Base-by-base conservation (phyloP, 2,888 invertebrate species). In the Drosophila siamana region DNA sequence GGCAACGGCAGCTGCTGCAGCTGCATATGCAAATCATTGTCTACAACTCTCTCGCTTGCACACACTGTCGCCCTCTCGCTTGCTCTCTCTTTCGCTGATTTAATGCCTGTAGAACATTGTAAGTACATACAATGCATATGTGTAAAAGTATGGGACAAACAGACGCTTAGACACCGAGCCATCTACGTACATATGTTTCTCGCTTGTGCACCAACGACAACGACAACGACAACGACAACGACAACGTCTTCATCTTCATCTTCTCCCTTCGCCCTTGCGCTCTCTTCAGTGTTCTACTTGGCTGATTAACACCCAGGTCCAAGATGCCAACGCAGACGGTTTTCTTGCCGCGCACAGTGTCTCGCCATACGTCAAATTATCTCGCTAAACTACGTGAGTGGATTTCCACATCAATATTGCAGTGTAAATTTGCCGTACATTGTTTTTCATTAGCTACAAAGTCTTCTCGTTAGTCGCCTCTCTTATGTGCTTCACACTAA, bases 1-100 rank as follows among this genome's bases (percentile, higher is more conserved):
- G 54, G 57, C 65, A 74, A 46, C 47, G 44, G 16, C 48, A 24
- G 47, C 44, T 24, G 40, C 52, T 48, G 73, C 69, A 36, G 65
- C 56, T 52, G 55, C 54, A 19, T 63, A 74, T 74, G 74, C 74
- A 74, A 74, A 74, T 74, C 55, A 59, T 70, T 70, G 62, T 67
- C 50, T 61, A 44, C 51, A 43, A 36, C 64, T 52, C 33, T 19
- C 38, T 43, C 19, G 15, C 44, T 33, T 9, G 22, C 19, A 9
- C 47, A n/a, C 24, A 6, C n/a, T n/a, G 8, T 52, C 15, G 15
- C 15, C 9, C 5, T 26, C 13, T 13, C 13, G 1, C 19, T 30
- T 16, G 5, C 4, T 48, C 33, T 9, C 33, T 40, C 36, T 44
- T 19, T 1, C 9, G 19, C 24, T 47, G 61, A 30, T 38, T 46